Evolutionary conservation across 2,888 invertebrate genomes (phyloP).

Genomic region (Lasius platythorax): DNA sequence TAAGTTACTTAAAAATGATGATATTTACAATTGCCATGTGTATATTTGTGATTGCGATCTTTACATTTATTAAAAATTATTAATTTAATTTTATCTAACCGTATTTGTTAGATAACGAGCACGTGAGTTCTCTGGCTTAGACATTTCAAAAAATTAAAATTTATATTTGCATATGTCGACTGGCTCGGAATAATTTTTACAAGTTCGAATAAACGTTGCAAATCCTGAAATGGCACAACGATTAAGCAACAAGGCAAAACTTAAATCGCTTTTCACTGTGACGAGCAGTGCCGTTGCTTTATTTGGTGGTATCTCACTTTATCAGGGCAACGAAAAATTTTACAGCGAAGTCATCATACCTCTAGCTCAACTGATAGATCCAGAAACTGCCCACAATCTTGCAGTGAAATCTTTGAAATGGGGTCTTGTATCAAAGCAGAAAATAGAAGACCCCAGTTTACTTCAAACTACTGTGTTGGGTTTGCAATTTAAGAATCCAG

Average conservation of each 20-base stretch:
- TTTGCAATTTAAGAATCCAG: constrained; percentile 93
- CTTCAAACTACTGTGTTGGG: constrained; percentile 91
- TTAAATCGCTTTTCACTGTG: constrained; percentile 90
- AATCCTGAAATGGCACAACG: constrained; percentile 74
- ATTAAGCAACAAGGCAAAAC: constrained; percentile 87
- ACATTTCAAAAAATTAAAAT: not conserved
- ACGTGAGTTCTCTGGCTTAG: not conserved
- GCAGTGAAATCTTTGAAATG: constrained; percentile 93
- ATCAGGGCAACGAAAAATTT: constrained; percentile 92
- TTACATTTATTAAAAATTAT: not conserved
- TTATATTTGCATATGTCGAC: not conserved
- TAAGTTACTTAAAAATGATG: not conserved
- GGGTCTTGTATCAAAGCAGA: constrained; percentile 90
- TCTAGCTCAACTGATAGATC: constrained; percentile 89
- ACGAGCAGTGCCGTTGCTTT: constrained; percentile 89
- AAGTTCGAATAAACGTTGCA: constrained; percentile 42
- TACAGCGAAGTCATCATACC: constrained; percentile 92
- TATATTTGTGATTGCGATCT: not conserved
- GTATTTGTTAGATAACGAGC: not conserved
- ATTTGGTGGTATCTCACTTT: constrained; percentile 90
- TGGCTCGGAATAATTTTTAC: not conserved
- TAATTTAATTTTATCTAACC: not conserved
- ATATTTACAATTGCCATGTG: not conserved
- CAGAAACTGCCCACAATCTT: constrained; percentile 94
- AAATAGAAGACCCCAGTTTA: constrained; percentile 88